phyloP scores from a whole-genome alignment of 2,113 vertebrate genomes.

The Mastomys coucha region DNA sequence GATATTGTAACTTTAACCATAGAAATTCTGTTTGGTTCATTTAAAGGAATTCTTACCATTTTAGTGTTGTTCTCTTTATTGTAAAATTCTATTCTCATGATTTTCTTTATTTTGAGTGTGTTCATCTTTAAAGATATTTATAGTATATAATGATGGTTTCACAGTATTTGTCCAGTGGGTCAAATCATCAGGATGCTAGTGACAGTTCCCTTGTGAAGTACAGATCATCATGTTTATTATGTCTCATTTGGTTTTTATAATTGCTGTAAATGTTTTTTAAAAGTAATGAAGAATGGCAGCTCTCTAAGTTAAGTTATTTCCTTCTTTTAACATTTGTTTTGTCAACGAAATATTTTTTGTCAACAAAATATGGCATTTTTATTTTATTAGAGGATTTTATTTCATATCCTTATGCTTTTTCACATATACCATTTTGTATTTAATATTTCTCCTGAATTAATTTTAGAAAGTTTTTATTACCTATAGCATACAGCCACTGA shows the following conservation, averaged over 20 bases:
- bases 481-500: background rate
- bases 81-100: background rate
- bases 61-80: background rate
- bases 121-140: too few relatives aligned
- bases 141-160: background rate
- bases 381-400: background rate
- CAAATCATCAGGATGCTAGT: background rate
- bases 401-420: background rate
- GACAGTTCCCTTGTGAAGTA: background rate
- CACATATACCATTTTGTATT: background rate
- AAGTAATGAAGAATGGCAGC: background rate
- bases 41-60: background rate
- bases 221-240: background rate
- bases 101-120: background rate
- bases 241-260: background rate
- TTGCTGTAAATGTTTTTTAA: background rate
- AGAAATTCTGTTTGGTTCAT: background rate
- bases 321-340: background rate
- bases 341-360: background rate
- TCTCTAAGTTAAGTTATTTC: background rate
- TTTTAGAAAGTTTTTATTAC: background rate
- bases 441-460: background rate
- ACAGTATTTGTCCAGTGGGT: background rate
- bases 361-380: background rate
- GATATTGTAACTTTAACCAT: background rate